A percentile compares a stretch with the other conserved stretches of the same genome.
Evolutionary conservation across 2,888 invertebrate genomes (phyloP).

Genomic region (Galerucella pusilla): DNA sequence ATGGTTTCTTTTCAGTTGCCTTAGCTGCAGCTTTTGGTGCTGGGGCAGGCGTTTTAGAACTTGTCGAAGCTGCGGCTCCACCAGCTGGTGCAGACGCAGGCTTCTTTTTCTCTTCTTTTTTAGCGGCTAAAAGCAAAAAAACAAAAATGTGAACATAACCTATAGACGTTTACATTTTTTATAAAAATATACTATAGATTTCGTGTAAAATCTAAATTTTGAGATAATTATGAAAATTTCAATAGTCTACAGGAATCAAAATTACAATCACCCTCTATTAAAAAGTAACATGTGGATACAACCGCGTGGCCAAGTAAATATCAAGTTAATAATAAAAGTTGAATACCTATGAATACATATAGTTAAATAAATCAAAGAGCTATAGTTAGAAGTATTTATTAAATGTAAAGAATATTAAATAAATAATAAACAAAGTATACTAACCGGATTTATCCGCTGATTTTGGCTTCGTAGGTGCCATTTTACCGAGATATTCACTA

Average conservation of each 20-base stretch:
- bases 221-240: too few species aligned
- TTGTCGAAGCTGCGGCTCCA: constrained; percentile 54
- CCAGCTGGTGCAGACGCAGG: constrained; percentile 62
- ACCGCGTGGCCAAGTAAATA: constrained; percentile 52
- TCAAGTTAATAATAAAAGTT: constrained; percentile 8
- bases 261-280: constrained; percentile 3
- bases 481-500: constrained; percentile 65
- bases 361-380: neutral
- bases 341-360: neutral
- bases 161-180: neutral
- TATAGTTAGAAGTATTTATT: neutral
- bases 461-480: constrained; percentile 88
- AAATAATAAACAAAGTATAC: constrained; percentile 56
- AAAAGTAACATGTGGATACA: constrained; percentile 36
- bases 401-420: constrained; percentile 10
- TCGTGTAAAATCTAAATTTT: neutral
- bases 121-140: constrained; percentile 55
- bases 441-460: constrained; percentile 86
- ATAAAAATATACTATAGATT: too few species aligned
- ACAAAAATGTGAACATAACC: constrained; percentile 19
- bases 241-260: neutral
- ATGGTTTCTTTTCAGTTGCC: constrained; percentile 46
- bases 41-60: constrained; percentile 57
- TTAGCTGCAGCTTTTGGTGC: constrained; percentile 62
- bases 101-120: constrained; percentile 69